Percentiles rank a stretch among this genome's conserved stretches.
Evolutionary conservation across 2,888 invertebrate species (phyloP).

Genomic region (Rhopalosiphum nymphaeae): DNA sequence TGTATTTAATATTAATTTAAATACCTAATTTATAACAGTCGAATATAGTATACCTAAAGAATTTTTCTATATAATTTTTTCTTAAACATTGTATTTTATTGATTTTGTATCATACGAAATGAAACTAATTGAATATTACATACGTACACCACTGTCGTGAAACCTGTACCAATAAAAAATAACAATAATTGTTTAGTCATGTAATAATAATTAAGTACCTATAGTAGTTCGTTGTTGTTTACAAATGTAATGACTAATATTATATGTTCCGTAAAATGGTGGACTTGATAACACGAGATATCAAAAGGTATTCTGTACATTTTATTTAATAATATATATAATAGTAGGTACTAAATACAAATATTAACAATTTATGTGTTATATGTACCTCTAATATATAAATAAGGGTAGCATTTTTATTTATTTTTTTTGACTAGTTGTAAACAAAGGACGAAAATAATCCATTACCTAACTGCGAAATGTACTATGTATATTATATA

Average conservation of each 20-base stretch:
- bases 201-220: not conserved
- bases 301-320: not conserved
- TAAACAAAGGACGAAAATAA: not conserved
- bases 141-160: not conserved
- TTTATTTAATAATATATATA: not conserved
- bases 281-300: not conserved
- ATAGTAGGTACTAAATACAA: not conserved
- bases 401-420: not conserved
- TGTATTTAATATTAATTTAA: not conserved
- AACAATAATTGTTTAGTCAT: not conserved
- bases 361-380: not conserved
- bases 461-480: not conserved
- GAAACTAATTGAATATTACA: not conserved
- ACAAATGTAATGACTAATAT: not conserved
- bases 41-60: not conserved
- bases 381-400: not conserved
- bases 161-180: not conserved
- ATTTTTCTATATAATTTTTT: not conserved
- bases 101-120: not conserved
- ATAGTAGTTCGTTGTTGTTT: not conserved
- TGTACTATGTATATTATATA: not conserved
- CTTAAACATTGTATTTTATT: not conserved
- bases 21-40: not conserved
- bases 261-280: not conserved
- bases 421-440: not conserved